Base-by-base conservation (phyloP, 2,113 vertebrate species). In the Mesoclemmys tuberculata region DNA sequence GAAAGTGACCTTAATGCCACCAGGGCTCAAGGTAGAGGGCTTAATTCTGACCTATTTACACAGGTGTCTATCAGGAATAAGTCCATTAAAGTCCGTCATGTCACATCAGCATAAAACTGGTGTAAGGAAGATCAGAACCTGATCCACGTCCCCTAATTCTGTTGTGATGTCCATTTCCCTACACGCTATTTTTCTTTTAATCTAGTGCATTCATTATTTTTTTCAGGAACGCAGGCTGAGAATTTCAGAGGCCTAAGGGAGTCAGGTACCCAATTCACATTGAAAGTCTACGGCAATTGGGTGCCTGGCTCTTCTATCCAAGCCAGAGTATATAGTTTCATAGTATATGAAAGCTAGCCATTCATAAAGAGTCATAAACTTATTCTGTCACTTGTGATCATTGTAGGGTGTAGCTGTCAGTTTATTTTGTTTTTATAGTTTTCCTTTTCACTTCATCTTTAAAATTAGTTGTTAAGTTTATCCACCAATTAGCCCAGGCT, bases 381-480 rank as follows among this genome's bases (percentile, higher is more conserved):
- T 94, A 94, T 87, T 48, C 80, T 55, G 91, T 85, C 35, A 80
- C 83, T 85, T 64, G 35, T 52, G 82, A 95, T 92, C 93, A 22
- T 4, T 0, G 81, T 31, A 1, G 93, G 87, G 85, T 6, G 74
- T 93, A 74, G 79, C 0, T 0, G 90, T 29, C 2, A 54, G 85
- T 91, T 91, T 41, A 1, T 2, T 95, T 90, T 1, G 4, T 90
- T 95, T 95, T 93, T 86, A 92, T 96, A 80, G 82, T 41, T 93
- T 82, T 74, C 81, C 88, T 90, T 97, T 96, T 85, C 86, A 75
- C 86, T 92, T 84, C 82, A 74, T 54, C 80, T 84, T 95, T 85
- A 92, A 95, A 95, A 91, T 81, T 54, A 90, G 41, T 84, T 93
- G 80, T 82, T 95, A 95, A 89, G 75, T 92, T 96, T 96, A 93